Percentiles rank a stretch among this genome's conserved stretches.
Conservation (phyloP, 1,140 invertebrate genomes). For the Saccostrea echinata region DNA sequence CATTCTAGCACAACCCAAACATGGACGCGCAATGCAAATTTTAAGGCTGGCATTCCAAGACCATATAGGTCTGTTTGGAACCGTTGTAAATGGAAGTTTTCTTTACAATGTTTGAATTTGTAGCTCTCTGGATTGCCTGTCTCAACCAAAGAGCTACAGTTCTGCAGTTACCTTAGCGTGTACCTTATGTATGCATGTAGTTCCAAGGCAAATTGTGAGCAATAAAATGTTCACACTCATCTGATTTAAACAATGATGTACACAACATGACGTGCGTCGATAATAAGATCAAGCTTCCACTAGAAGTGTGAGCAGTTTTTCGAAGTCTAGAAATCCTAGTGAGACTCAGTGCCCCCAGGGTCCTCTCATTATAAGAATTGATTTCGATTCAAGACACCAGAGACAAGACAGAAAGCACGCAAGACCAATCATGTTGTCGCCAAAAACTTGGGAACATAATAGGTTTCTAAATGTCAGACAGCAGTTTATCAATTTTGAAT, state of each 20-base stretch:
- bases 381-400: slow-evolving; percentile 9
- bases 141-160: too few species aligned
- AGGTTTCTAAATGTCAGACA: neutral
- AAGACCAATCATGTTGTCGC: neutral
- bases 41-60: too few species aligned
- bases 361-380: neutral
- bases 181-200: too few species aligned
- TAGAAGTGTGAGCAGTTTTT: neutral
- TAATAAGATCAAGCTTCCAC: neutral
- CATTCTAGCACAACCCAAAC: too few species aligned
- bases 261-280: neutral
- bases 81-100: too few species aligned
- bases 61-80: too few species aligned
- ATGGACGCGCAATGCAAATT: too few species aligned
- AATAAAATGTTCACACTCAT: neutral
- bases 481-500: neutral
- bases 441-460: neutral
- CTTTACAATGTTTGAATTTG: too few species aligned
- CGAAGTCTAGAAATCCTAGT: slow-evolving; percentile 7
- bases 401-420: slow-evolving; percentile 10
- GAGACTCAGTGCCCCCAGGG: neutral
- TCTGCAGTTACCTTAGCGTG: too few species aligned
- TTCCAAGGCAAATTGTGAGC: too few species aligned
- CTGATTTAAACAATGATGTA: neutral
- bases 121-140: too few species aligned